Base-by-base conservation (phyloP, 2,797 vertebrate species). In the Protonibea diacanthus region DNA sequence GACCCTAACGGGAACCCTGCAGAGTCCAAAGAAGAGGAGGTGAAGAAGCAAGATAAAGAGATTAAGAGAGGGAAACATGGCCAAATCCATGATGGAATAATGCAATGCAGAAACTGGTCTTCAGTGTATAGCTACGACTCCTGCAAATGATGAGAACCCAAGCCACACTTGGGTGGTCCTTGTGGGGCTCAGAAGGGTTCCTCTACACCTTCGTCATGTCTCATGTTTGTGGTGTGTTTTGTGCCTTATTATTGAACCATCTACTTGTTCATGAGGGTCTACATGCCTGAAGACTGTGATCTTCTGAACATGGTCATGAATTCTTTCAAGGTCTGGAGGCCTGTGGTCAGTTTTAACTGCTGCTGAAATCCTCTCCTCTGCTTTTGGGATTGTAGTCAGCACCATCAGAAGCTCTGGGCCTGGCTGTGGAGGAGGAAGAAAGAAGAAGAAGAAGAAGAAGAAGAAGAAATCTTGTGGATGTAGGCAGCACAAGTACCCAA, bases 291-390 rank as follows among this genome's bases (percentile, higher is more conserved):
- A 0, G 53, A 93, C 74, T 95, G 93, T 49, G 62, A 8, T 1
- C 68, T 92, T 3, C 13, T 92, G 3, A 85, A 57, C 10, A 5
- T 9, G 3, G 84, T 66, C 29, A 87, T 87, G 70, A 12, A 84
- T 45, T 86, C 82, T 53, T 93, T 86, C 47, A 91, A 92, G 75
- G 61, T 90, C 4, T 93, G 91, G 91, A 91, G 90, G 45, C 93
- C 93, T 0, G 83, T 92, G 0, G 90, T 91, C 21, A 90, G 90
- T 55, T 12, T 92, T 2, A 92, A 89, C 80, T 91, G 91, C 81
- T 94, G 93, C 76, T 76, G 88, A 18, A 93, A 94, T 23, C 92
- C 92, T 0, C 52, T 94, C 14, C 71, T 95, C 5, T 94, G 91
- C 81, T 95, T 95, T 3, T 74, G 86, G 21, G 80, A 80, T 0